These are phyloP conservation scores for Todus mexicanus DNA, from an alignment of 2,797 vertebrate genomes.

Conservation along the genomic window DNA sequence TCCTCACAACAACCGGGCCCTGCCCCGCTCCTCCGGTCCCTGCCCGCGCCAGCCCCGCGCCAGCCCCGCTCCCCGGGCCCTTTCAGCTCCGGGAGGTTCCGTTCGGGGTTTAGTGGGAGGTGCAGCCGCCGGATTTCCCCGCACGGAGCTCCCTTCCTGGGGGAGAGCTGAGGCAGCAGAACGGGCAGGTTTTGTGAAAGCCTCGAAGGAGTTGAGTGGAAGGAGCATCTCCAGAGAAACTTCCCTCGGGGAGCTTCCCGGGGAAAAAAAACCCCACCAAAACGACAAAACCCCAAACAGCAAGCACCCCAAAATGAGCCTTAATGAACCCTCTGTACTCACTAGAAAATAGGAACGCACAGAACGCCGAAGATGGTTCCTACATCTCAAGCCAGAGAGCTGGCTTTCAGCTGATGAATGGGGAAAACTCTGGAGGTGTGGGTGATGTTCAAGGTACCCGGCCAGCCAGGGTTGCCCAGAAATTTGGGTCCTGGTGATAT, in stretches of 20 bases:
- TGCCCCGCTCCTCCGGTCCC: not conserved
- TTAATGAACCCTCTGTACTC: not conserved
- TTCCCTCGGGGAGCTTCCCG: not conserved
- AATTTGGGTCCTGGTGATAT: not conserved
- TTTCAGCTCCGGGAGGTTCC: no score
- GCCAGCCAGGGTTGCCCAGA: not conserved
- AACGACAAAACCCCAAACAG: no score
- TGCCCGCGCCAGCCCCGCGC: no score
- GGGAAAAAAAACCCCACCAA: not conserved
- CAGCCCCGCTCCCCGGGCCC: no score
- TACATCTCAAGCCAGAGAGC: not conserved
- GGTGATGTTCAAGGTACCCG: not conserved
- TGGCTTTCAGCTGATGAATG: not conserved
- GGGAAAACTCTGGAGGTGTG: not conserved
- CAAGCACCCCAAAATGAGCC: not conserved
- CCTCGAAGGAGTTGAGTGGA: not conserved
- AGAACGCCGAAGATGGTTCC: not conserved
- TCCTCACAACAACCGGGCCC: no score
- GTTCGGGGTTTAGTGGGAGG: no score
- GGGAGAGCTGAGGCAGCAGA: not conserved
- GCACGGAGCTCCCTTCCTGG: not conserved
- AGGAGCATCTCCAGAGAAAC: not conserved
- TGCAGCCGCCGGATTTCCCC: no score
- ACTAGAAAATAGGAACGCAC: not conserved
- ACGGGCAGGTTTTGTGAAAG: fast-evolving